phyloP scores from a whole-genome alignment of 2,888 invertebrate genomes.

The Harpalus rubripes region DNA sequence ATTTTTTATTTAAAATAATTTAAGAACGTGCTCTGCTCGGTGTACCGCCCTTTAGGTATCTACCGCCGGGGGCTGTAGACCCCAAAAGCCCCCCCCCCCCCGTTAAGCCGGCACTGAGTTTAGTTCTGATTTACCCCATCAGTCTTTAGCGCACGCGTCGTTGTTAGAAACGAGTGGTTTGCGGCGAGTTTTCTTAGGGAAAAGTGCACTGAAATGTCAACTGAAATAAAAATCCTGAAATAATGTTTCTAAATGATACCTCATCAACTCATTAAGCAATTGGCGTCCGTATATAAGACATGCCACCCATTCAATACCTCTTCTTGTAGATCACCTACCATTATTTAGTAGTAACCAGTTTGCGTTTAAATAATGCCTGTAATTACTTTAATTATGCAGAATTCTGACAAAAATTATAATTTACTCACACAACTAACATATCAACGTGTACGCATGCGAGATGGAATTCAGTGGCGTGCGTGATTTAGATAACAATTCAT shows the following conservation, averaged over 20 bases:
- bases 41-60: too few relatives aligned
- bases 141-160: too few relatives aligned
- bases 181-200: too few relatives aligned
- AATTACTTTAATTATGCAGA: conserved; percentile 65
- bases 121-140: too few relatives aligned
- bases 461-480: not conserved
- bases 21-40: too few relatives aligned
- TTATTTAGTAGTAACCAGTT: not conserved
- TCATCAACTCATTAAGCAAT: not conserved
- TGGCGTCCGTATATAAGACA: not conserved
- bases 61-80: too few relatives aligned
- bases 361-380: conserved; percentile 62
- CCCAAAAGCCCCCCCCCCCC: too few relatives aligned
- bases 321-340: not conserved
- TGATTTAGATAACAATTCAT: too few relatives aligned
- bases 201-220: not conserved
- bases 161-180: too few relatives aligned
- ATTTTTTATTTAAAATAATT: too few relatives aligned
- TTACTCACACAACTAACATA: conserved; percentile 63
- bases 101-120: too few relatives aligned
- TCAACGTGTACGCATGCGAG: conserved; percentile 57
- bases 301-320: not conserved
- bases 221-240: not conserved
- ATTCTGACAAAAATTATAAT: conserved; percentile 65
- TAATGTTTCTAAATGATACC: not conserved